Percentiles rank a stretch among this genome's conserved stretches.
These are phyloP conservation scores for Glareola pratincola DNA, from an alignment of 2,113 vertebrate species.

Conservation along the genomic window DNA sequence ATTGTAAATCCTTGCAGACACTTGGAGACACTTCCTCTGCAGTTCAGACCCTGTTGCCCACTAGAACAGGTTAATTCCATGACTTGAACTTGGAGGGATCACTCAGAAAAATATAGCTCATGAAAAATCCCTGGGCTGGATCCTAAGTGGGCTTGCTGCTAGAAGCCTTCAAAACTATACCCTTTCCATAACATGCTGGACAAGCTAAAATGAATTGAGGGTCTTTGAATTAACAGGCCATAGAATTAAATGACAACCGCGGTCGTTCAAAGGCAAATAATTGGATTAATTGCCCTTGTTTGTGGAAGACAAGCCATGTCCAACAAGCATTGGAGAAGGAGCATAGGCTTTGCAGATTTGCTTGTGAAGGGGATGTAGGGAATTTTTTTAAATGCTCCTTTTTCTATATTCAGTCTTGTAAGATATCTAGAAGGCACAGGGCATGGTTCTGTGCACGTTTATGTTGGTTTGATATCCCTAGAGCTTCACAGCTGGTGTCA, in stretches of 20 bases:
- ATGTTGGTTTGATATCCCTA: background rate
- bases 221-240: background rate
- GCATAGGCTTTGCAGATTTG: background rate
- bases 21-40: background rate
- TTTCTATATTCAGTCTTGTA: background rate
- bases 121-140: background rate
- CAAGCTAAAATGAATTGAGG: background rate
- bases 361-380: background rate
- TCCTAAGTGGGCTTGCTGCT: background rate
- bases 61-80: background rate
- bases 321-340: background rate
- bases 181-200: background rate
- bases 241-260: background rate
- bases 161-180: background rate
- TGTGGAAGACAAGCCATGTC: background rate
- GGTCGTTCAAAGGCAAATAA: background rate
- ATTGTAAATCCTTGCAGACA: background rate
- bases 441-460: background rate
- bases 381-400: background rate
- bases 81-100: background rate
- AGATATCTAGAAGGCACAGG: background rate
- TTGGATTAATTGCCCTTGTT: background rate
- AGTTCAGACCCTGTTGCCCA: background rate
- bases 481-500: background rate
- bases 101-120: background rate